Evolutionary conservation across 2,113 vertebrate species (phyloP).

Genomic region (Lonchura striata): DNA sequence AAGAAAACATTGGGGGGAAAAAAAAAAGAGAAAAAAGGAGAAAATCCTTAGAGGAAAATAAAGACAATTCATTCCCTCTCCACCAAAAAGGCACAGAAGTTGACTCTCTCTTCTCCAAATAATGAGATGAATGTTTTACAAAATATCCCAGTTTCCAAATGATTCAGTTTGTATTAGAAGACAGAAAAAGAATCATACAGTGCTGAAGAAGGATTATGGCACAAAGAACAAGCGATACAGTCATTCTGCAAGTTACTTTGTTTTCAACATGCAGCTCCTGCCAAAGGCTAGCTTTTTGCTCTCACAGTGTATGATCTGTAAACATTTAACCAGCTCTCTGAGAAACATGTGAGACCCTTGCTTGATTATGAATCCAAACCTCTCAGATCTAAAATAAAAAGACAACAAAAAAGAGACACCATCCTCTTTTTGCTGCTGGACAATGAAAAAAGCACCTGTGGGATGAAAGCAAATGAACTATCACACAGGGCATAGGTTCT

Average conservation of each 20-base stretch:
- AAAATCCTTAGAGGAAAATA: not conserved
- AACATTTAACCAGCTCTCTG: constrained; percentile 38
- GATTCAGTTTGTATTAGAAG: constrained; percentile 10
- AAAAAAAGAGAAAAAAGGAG: too few relatives aligned
- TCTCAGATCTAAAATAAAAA: not conserved
- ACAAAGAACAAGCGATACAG: constrained; percentile 15
- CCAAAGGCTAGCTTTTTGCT: constrained; percentile 51
- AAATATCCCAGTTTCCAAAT: not conserved
- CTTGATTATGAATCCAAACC: not conserved
- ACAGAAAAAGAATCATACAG: not conserved
- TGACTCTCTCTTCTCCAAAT: not conserved
- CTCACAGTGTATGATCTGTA: constrained; percentile 6
- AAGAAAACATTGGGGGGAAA: too few relatives aligned
- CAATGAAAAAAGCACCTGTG: constrained; percentile 41
- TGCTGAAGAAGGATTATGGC: not conserved
- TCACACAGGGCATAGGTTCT: not conserved
- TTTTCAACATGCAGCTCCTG: constrained; percentile 33
- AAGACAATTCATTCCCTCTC: not conserved
- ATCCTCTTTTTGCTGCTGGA: not conserved
- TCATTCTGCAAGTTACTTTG: constrained; percentile 30
- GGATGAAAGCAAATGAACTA: constrained; percentile 26
- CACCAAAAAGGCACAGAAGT: not conserved
- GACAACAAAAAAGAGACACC: not conserved
- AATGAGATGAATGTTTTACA: not conserved
- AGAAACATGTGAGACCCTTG: constrained; percentile 22